phyloP scores from a whole-genome alignment of 2,888 invertebrate species.

The Drosophila picticornis region DNA sequence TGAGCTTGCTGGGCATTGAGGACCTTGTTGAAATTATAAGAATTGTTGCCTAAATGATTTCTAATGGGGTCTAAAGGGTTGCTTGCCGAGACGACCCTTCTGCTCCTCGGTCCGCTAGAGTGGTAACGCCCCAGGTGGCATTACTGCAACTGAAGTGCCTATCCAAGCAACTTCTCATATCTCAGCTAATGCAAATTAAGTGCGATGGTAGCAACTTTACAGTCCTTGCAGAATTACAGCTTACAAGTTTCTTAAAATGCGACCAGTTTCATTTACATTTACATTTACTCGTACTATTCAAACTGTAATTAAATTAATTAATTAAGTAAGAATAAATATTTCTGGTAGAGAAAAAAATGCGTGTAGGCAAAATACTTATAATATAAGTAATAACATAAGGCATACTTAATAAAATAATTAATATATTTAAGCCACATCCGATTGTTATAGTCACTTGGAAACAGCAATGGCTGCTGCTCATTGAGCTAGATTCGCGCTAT shows the following conservation, averaged over 20 bases:
- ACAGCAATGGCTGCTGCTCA: not conserved
- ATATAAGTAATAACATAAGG: no score
- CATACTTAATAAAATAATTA: not conserved
- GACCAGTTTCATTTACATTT: not conserved
- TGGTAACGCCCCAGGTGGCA: constrained; percentile 70
- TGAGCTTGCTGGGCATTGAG: constrained; percentile 22
- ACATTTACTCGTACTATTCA: not conserved
- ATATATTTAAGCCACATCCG: not conserved
- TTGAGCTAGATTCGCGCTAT: constrained; percentile 12
- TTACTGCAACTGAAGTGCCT: constrained; percentile 53
- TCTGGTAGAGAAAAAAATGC: not conserved
- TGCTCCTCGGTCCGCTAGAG: constrained; percentile 30
- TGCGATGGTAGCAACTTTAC: not conserved
- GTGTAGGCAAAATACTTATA: not conserved
- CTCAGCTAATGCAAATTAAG: constrained; percentile 10
- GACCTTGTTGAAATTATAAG: constrained; percentile 61
- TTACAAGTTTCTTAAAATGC: not conserved
- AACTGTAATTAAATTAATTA: no score
- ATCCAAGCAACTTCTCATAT: constrained; percentile 6
- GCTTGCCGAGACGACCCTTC: constrained; percentile 3
- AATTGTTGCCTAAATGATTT: constrained; percentile 78
- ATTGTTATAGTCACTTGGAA: not conserved
- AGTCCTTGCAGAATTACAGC: no score
- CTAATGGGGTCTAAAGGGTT: constrained; percentile 66
- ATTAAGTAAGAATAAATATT: not conserved